phyloP scores from a whole-genome alignment of 2,888 invertebrate species.

The Sclerodermus sp. region DNA sequence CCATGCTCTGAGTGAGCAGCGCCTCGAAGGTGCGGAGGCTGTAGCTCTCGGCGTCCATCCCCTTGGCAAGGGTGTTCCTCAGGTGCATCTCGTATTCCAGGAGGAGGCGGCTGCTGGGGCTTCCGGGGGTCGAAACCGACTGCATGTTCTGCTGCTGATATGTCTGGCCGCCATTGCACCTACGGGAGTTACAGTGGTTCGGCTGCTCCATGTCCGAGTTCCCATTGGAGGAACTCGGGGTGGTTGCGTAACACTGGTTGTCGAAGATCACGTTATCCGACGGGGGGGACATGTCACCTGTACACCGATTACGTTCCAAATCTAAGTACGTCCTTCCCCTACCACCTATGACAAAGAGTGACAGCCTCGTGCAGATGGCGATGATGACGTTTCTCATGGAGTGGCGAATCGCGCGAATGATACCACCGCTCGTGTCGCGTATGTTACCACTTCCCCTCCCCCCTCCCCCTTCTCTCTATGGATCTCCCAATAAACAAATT shows the following conservation, averaged over 20 bases:
- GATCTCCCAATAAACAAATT: no score
- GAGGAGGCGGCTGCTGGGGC: constrained; percentile 81
- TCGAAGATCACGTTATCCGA: constrained; percentile 93
- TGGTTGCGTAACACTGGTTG: constrained; percentile 93
- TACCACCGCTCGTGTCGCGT: no score
- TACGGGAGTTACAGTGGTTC: constrained; percentile 62
- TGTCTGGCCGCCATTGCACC: constrained; percentile 55
- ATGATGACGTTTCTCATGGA: no score
- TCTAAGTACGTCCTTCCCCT: constrained; percentile 62
- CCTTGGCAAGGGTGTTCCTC: constrained; percentile 88
- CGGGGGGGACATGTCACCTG: constrained; percentile 75
- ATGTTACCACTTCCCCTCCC: no score
- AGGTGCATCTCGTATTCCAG: constrained; percentile 94
- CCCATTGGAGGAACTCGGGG: constrained; percentile 90
- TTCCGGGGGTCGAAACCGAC: constrained; percentile 68
- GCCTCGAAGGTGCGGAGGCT: constrained; percentile 93
- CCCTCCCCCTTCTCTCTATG: no score
- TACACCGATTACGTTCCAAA: constrained; percentile 64
- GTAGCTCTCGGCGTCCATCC: constrained; percentile 94
- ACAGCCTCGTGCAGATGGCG: constrained; percentile 26
- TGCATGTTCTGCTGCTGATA: constrained; percentile 57
- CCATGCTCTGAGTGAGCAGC: constrained; percentile 90
- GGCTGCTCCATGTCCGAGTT: constrained; percentile 83
- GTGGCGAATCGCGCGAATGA: no score
- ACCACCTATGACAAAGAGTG: constrained; percentile 52